A percentile compares a stretch with the other conserved stretches of the same genome.
Evolutionary conservation across 1,140 invertebrate species (phyloP).

Genomic region (Glossosoma conforme): DNA sequence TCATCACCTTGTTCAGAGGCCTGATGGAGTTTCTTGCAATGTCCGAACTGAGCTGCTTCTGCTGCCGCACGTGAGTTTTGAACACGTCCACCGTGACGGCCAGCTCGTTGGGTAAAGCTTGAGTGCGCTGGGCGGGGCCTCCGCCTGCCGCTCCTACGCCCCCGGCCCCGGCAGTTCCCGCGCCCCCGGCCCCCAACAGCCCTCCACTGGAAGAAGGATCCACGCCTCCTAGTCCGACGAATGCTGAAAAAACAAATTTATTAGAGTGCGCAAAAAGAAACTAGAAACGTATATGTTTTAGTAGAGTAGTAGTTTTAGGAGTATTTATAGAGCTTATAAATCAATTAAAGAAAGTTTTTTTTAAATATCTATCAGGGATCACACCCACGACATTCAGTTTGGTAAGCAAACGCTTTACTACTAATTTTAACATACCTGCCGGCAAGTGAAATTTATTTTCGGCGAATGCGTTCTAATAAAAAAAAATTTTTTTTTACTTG

Average conservation of each 20-base stretch:
- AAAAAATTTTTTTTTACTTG: no score
- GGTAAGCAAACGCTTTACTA: no score
- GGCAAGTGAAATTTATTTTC: no score
- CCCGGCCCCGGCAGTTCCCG: not conserved
- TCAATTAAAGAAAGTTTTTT: no score
- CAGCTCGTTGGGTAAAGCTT: constrained; percentile 66
- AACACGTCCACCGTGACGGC: constrained; percentile 51
- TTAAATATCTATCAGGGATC: no score
- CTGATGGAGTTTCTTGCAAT: constrained; percentile 69
- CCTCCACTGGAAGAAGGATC: constrained; percentile 7
- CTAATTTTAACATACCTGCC: no score
- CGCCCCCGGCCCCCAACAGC: not conserved
- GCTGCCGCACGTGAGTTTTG: constrained; percentile 77
- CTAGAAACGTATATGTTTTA: not conserved
- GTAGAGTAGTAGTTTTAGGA: not conserved
- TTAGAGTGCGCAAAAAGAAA: no score
- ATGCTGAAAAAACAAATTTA: constrained; percentile 7
- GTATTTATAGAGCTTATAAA: no score
- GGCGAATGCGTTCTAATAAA: no score
- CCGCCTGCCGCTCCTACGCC: constrained; percentile 1
- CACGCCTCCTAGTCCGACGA: constrained; percentile 22
- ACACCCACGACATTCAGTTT: no score
- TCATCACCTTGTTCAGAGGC: constrained; percentile 60
- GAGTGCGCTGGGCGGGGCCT: constrained; percentile 36
- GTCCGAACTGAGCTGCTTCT: constrained; percentile 76